These are phyloP conservation scores for Epinotia nisella DNA, from an alignment of 2,888 invertebrate species.

Conservation along the genomic window DNA sequence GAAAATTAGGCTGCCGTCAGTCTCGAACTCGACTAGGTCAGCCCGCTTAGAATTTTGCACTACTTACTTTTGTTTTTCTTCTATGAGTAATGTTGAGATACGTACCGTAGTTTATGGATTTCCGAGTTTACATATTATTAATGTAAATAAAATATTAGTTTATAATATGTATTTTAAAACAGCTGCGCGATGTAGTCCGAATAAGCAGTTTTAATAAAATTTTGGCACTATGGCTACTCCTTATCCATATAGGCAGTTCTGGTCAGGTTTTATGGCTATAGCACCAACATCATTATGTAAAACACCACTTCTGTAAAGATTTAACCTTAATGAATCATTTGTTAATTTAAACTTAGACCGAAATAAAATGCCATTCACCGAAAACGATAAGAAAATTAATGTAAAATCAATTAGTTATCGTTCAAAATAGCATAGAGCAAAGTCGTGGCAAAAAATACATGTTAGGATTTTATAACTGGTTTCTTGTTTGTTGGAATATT, in stretches of 20 bases:
- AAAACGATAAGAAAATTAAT: conserved; percentile 64
- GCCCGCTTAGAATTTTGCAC: conserved; percentile 59
- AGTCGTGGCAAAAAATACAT: conserved; percentile 56
- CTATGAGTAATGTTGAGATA: conserved; percentile 39
- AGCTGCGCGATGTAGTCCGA: neutral
- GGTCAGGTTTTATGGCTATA: neutral
- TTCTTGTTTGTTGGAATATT: conserved; percentile 72
- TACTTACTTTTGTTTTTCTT: conserved; percentile 54
- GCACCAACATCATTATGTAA: conserved; percentile 35
- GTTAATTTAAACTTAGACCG: conserved; percentile 58
- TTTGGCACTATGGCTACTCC: neutral
- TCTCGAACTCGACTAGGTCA: conserved; percentile 57
- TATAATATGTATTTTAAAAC: too few relatives aligned
- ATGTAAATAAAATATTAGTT: too few relatives aligned
- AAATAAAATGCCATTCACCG: conserved; percentile 55
- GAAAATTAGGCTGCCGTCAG: conserved; percentile 49
- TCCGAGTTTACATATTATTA: neutral
- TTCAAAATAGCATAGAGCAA: conserved; percentile 52
- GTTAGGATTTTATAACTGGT: conserved; percentile 69
- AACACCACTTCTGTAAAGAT: conserved; percentile 52
- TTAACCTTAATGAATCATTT: conserved; percentile 58
- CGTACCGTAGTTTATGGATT: neutral
- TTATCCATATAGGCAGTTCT: neutral
- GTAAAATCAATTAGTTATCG: conserved; percentile 51
- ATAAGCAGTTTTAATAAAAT: neutral